Base-by-base conservation (phyloP, 2,113 vertebrate species). In the Silurus glanis region DNA sequence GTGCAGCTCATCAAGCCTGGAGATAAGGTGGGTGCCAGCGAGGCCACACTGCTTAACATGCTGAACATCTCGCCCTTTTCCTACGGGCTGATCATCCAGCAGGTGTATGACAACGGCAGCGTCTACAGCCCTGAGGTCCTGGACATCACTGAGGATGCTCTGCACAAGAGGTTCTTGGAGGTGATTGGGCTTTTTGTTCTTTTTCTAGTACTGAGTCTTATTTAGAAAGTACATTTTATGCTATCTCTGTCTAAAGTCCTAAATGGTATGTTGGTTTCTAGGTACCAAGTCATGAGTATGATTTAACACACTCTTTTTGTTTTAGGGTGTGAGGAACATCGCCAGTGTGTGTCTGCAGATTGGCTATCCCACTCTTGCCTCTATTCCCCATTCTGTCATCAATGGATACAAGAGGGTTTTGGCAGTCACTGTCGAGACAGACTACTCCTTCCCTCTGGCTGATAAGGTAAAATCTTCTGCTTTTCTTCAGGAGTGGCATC, bases 51-150 rank as follows among this genome's bases (percentile, higher is more conserved):
- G 88, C 95, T 98, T 90, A 99, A 99, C 96, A 99, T 99, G 98
- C 89, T 99, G 92, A 99, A 98, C 93, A 99, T 99, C 95, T 99
- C 98, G 0, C 98, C 98, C 0, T 99, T 99, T 95, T 99, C 98
- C 90, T 99, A 95, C 0, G 98, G 98, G 87, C 89, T 99, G 88
- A 94, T 96, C 93, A 99, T 99, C 91, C 98, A 97, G 94, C 98
- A 99, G 92, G 98, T 99, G 86, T 99, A 99, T 81, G 98, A 99
- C 91, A 99, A 97, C 0, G 97, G 98, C 92, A 99, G 98, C 85
- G 97, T 99, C 87, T 99, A 99, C 94, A 98, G 96, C 81, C 98
- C 98, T 0, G 98, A 99, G 91, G 98, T 99, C 90, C 96, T 99
- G 13, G 98, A 99, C 94, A 99, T 99, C 94, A 99, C 97, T 0